Evolutionary conservation across 2,113 vertebrate genomes (phyloP).

Genomic region (Neogobius melanostomus): DNA sequence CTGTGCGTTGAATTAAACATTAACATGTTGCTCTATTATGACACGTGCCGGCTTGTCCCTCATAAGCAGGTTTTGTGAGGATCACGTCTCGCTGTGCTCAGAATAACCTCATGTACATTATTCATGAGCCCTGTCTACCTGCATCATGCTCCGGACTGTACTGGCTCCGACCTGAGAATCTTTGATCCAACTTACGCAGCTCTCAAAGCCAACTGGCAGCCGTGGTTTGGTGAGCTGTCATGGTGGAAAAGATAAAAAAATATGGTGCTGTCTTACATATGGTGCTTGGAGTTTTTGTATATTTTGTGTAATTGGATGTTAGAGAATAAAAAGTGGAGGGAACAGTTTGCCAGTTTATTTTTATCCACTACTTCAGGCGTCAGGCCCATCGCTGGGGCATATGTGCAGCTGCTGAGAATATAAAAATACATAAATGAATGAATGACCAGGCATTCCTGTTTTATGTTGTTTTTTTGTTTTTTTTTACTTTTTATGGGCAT

Average conservation of each 20-base stretch:
- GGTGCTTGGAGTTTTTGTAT: too few relatives aligned
- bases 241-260: not conserved
- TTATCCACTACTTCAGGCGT: too few relatives aligned
- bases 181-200: conserved; percentile 14
- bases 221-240: not conserved
- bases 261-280: too few relatives aligned
- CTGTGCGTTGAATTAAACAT: not conserved
- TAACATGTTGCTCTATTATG: not conserved
- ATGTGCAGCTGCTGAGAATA: too few relatives aligned
- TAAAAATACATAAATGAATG: too few relatives aligned
- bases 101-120: conserved; percentile 57
- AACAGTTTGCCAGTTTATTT: too few relatives aligned
- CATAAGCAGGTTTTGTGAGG: conserved; percentile 3
- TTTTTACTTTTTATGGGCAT: too few relatives aligned
- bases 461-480: too few relatives aligned
- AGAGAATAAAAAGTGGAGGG: too few relatives aligned
- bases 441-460: too few relatives aligned
- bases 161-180: conserved; percentile 24
- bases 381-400: too few relatives aligned
- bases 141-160: conserved; percentile 46
- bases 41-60: not conserved
- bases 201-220: not conserved
- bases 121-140: conserved; percentile 58
- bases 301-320: too few relatives aligned
- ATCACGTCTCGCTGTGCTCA: conserved; percentile 15